Evolutionary conservation across 2,113 vertebrate genomes (phyloP).

Genomic region (Ceratotherium simum): DNA sequence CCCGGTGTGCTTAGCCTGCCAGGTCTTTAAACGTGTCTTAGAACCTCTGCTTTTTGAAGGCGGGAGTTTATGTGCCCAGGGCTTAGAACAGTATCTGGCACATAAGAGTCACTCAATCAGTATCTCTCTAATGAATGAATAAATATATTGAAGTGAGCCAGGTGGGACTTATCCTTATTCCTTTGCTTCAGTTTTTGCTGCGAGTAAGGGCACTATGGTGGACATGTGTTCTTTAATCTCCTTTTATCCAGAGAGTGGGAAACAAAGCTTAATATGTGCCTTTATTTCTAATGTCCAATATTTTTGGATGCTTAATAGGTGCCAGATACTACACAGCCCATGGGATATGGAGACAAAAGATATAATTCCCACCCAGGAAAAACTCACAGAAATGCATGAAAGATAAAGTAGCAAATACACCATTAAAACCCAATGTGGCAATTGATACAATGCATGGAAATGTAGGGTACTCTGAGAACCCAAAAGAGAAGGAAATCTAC

Average conservation of each 20-base stretch:
- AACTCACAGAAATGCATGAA: not conserved
- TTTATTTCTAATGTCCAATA: not conserved
- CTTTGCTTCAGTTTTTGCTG: not conserved
- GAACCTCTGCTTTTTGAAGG: not conserved
- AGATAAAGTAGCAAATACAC: not conserved
- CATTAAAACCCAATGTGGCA: not conserved
- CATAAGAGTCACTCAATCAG: fast-evolving
- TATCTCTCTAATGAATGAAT: not conserved
- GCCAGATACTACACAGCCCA: not conserved
- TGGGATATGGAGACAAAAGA: not conserved
- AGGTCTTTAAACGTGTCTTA: not conserved
- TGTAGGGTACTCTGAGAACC: not conserved
- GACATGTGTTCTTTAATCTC: not conserved
- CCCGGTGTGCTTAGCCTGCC: no score
- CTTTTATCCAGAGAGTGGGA: not conserved
- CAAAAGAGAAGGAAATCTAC: not conserved
- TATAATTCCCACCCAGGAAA: not conserved
- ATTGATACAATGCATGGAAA: not conserved
- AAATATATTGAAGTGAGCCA: not conserved
- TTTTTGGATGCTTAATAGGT: not conserved
- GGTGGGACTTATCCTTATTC: no score
- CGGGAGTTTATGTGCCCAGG: not conserved
- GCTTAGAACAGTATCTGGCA: not conserved
- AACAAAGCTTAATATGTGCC: not conserved
- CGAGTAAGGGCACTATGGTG: fast-evolving